Percentiles rank a stretch among this genome's conserved stretches.
phyloP scores from a whole-genome alignment of 2,797 vertebrate species.

The Rhabdophis nuchalis region DNA sequence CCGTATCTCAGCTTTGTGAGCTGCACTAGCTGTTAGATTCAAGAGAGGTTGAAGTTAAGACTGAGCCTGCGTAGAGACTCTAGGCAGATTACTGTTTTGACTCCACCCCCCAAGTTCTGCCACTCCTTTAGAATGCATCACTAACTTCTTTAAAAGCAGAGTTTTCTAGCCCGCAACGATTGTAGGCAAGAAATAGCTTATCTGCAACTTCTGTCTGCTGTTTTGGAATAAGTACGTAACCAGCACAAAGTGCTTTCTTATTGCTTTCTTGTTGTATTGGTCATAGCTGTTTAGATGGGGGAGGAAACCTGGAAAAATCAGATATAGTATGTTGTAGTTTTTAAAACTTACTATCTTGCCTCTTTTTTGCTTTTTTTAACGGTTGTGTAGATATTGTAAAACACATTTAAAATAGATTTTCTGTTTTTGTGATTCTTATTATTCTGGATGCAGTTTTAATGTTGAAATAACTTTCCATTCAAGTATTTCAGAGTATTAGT shows the following conservation, averaged over 20 bases:
- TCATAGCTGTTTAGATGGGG: conserved; percentile 58
- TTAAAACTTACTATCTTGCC: conserved; percentile 31
- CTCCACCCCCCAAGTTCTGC: not conserved
- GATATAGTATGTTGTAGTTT: conserved; percentile 26
- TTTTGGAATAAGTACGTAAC: conserved; percentile 62
- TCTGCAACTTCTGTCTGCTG: conserved; percentile 58
- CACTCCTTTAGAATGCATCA: conserved; percentile 31
- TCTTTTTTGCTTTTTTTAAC: not conserved
- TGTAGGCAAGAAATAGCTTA: conserved; percentile 56
- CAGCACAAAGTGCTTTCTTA: conserved; percentile 59
- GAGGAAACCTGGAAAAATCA: conserved; percentile 14
- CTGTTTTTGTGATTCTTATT: not conserved
- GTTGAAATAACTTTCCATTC: not conserved
- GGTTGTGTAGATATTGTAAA: not conserved
- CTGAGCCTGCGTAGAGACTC: too few relatives aligned
- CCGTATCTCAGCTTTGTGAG: too few relatives aligned
- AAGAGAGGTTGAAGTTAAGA: too few relatives aligned
- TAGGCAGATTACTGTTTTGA: not conserved
- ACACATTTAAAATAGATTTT: not conserved
- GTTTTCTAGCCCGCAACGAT: conserved; percentile 50
- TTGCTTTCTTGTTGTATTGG: conserved; percentile 43
- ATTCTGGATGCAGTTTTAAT: not conserved
- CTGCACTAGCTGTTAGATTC: too few relatives aligned
- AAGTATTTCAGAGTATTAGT: not conserved
- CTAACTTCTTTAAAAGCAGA: conserved; percentile 59